phyloP scores from a whole-genome alignment of 2,888 invertebrate genomes.

The Drosophila ezoana region DNA sequence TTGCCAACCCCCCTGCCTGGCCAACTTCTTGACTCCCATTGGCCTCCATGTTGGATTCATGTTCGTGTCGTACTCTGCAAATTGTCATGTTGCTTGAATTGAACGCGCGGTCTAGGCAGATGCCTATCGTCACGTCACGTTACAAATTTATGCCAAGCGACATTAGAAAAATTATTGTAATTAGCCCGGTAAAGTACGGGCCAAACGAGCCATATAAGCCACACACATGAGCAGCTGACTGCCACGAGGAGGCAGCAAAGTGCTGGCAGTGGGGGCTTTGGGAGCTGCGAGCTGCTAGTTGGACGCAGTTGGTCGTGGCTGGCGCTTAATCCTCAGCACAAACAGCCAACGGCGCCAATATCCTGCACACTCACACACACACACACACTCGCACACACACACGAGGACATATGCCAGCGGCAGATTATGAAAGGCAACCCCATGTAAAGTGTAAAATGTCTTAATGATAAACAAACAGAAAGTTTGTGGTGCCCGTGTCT shows the following conservation, averaged over 20 bases:
- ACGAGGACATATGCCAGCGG: slow-evolving; percentile 64
- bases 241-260: background rate
- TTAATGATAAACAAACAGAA: slow-evolving; percentile 80
- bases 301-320: slow-evolving; percentile 67
- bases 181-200: slow-evolving; percentile 55
- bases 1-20: background rate
- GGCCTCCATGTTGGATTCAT: slow-evolving; percentile 57
- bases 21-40: slow-evolving; percentile 31
- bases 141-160: slow-evolving; percentile 75
- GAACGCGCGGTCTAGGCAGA: slow-evolving; percentile 46
- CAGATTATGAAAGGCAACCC: slow-evolving; percentile 75
- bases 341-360: slow-evolving; percentile 77
- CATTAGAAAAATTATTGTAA: slow-evolving; percentile 78
- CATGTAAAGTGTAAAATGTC: slow-evolving; percentile 72
- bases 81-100: slow-evolving; percentile 72
- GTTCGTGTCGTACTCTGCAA: slow-evolving; percentile 73
- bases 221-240: slow-evolving; percentile 13
- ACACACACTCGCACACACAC: slow-evolving; percentile 22
- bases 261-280: slow-evolving; percentile 7
- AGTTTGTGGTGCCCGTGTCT: slow-evolving; percentile 61
- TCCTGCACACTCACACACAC: slow-evolving; percentile 43
- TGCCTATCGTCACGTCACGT: slow-evolving; percentile 71
- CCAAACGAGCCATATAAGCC: slow-evolving; percentile 43
- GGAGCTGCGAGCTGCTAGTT: slow-evolving; percentile 24
- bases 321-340: slow-evolving; percentile 70